Percentiles rank a stretch among this genome's conserved stretches.
Evolutionary conservation across 2,797 vertebrate genomes (phyloP).

Genomic region (Sus cebifrons): DNA sequence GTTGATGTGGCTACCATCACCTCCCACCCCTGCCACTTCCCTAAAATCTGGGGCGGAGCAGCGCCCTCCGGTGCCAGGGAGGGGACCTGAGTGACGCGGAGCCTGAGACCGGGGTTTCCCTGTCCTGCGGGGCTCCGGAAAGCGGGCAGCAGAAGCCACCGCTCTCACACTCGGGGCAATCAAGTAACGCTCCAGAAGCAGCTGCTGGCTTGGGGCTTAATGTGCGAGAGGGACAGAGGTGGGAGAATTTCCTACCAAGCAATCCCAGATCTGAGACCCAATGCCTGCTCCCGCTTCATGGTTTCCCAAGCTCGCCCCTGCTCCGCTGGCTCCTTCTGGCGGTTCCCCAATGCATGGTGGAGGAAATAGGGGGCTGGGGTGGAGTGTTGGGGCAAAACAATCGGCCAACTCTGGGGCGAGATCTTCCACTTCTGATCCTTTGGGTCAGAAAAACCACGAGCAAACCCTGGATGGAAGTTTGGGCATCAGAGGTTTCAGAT

Average conservation of each 20-base stretch:
- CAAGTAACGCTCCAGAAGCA: slow-evolving; percentile 69
- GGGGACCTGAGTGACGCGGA: slow-evolving; percentile 79
- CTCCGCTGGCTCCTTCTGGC: background rate
- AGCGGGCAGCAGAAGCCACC: background rate
- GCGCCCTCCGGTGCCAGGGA: slow-evolving; percentile 67
- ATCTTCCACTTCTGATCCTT: background rate
- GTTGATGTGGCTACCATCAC: background rate
- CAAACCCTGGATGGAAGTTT: slow-evolving; percentile 79
- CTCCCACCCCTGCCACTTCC: background rate
- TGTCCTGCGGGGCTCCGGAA: slow-evolving; percentile 42
- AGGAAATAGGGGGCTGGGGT: background rate
- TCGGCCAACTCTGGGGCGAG: background rate
- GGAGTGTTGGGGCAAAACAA: background rate
- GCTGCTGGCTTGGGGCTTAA: background rate
- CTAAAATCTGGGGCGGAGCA: slow-evolving; percentile 54
- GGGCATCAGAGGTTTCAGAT: slow-evolving; percentile 71
- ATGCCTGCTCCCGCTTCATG: background rate
- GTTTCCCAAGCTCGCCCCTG: background rate
- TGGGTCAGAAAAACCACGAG: slow-evolving; percentile 13
- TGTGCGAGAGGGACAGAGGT: background rate
- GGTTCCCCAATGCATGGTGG: background rate
- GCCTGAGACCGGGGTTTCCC: slow-evolving; percentile 72
- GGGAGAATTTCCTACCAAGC: background rate
- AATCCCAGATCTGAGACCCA: background rate
- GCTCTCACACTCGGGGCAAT: background rate